These are phyloP conservation scores for Heteromyza rotundicornis DNA, from an alignment of 2,888 invertebrate genomes.

Conservation along the genomic window DNA sequence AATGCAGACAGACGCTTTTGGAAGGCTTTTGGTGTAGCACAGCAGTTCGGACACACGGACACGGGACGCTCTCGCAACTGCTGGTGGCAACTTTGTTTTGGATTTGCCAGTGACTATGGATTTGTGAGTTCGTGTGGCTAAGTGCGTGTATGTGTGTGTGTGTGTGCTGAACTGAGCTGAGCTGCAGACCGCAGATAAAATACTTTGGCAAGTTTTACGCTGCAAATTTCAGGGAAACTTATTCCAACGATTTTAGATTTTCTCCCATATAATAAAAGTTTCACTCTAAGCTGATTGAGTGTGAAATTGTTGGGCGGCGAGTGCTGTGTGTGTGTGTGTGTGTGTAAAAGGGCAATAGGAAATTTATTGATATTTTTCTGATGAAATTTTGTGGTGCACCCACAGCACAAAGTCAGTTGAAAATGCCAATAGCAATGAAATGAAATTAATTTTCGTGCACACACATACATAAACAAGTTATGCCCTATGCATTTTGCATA, in stretches of 20 bases:
- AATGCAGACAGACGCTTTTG: neutral
- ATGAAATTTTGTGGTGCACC: too few relatives aligned
- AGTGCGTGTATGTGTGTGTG: neutral
- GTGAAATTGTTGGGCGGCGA: neutral
- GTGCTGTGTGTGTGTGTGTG: too few relatives aligned
- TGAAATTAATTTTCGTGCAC: neutral
- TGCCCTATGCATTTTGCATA: neutral
- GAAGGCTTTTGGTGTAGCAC: too few relatives aligned
- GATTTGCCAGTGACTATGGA: too few relatives aligned
- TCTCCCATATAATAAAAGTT: neutral
- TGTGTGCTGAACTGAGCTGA: neutral
- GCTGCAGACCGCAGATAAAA: slow-evolving; percentile 29
- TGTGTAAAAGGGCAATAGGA: neutral
- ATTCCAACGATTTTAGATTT: neutral
- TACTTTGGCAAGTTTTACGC: slow-evolving; percentile 13
- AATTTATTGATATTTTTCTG: neutral
- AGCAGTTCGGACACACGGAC: neutral
- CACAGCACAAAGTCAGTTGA: too few relatives aligned
- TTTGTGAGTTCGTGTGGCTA: neutral
- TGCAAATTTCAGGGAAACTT: neutral
- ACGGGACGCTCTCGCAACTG: too few relatives aligned
- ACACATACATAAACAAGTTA: neutral
- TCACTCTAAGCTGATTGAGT: slow-evolving; percentile 1
- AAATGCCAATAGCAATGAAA: neutral
- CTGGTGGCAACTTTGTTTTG: too few relatives aligned